Conservation (phyloP, 2,888 invertebrate genomes). For the Phytoseiulus persimilis region DNA sequence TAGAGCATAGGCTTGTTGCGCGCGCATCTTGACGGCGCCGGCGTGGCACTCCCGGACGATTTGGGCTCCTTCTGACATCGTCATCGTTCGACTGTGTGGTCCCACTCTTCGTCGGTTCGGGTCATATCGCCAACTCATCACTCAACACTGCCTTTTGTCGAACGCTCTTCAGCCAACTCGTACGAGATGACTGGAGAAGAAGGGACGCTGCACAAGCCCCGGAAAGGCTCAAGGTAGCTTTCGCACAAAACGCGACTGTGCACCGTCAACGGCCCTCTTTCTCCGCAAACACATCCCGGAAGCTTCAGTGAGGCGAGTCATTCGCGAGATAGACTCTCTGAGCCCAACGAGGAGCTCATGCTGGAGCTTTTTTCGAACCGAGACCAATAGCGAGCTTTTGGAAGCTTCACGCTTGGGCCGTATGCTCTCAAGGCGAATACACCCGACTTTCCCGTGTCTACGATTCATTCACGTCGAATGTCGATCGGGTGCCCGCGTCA, state of each 20-base stretch:
- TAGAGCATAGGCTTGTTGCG: background rate
- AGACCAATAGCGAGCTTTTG: too few relatives aligned
- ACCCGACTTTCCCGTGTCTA: too few relatives aligned
- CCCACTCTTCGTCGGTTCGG: background rate
- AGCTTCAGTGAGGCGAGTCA: too few relatives aligned
- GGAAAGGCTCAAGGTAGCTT: background rate
- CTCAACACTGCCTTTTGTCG: background rate
- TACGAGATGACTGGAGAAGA: background rate
- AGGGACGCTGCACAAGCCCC: background rate
- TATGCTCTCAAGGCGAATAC: too few relatives aligned
- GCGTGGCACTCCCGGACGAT: background rate
- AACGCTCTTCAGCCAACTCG: background rate
- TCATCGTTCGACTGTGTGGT: background rate
- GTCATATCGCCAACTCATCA: background rate
- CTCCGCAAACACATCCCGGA: too few relatives aligned
- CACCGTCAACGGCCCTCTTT: background rate
- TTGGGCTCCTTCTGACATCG: background rate
- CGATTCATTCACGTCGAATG: too few relatives aligned
- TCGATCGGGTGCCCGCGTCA: too few relatives aligned
- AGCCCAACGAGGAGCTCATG: too few relatives aligned
- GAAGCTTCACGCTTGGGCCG: too few relatives aligned
- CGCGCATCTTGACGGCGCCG: background rate
- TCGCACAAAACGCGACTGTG: background rate
- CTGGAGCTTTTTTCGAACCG: too few relatives aligned
- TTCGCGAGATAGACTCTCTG: too few relatives aligned